These are phyloP conservation scores for Sus cebifrons DNA, from an alignment of 2,797 vertebrate species.

Conservation along the genomic window DNA sequence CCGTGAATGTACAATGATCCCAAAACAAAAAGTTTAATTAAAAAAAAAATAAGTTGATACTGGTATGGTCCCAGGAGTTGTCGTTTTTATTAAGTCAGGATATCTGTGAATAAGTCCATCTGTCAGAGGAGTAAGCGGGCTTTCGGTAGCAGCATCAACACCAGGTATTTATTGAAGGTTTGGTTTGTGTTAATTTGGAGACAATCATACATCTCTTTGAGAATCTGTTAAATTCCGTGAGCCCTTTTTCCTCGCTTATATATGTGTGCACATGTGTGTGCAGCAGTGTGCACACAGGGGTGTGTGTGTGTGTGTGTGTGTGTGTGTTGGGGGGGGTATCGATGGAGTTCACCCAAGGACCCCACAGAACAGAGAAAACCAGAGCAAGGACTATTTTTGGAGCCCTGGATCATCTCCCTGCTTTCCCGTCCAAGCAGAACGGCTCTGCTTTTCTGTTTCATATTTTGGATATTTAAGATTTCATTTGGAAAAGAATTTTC, in stretches of 20 bases:
- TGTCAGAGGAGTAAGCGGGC: not conserved
- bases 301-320: no score
- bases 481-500: not conserved
- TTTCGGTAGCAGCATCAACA: accelerated
- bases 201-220: not conserved
- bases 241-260: not conserved
- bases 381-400: accelerated
- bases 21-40: not conserved
- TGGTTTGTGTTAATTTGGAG: not conserved
- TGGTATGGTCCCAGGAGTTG: not conserved
- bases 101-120: accelerated
- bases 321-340: no score
- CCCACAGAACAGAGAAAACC: not conserved
- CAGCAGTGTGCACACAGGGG: accelerated
- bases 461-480: not conserved
- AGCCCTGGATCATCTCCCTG: accelerated
- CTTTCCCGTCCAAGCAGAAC: accelerated
- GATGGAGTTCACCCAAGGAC: not conserved
- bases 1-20: accelerated
- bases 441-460: not conserved
- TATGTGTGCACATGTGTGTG: accelerated
- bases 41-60: not conserved
- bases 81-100: not conserved
- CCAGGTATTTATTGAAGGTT: accelerated
- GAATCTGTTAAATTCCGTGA: not conserved